Evolutionary conservation across 2,113 vertebrate genomes (phyloP).

Genomic region (Serinus canaria): DNA sequence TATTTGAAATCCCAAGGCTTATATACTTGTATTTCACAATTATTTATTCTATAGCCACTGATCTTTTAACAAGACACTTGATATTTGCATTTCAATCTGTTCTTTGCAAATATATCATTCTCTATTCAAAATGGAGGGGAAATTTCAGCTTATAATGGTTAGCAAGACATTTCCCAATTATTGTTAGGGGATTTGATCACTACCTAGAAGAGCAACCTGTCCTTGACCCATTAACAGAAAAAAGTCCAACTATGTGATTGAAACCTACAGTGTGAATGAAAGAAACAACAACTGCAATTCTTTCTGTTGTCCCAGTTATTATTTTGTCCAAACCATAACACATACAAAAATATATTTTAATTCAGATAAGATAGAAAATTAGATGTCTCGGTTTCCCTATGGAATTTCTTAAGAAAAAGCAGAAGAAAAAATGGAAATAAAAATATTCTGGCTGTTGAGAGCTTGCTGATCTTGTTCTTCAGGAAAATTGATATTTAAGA

Average conservation of each 20-base stretch:
- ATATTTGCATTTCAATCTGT: background rate
- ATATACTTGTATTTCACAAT: background rate
- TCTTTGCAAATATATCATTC: background rate
- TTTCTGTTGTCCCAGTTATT: background rate
- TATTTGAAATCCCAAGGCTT: background rate
- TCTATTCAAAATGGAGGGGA: background rate
- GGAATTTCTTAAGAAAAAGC: background rate
- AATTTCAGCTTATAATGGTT: background rate
- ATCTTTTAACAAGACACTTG: background rate
- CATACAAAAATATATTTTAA: background rate
- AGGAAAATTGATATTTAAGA: background rate
- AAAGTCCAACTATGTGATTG: background rate
- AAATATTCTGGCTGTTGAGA: background rate
- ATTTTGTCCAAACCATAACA: background rate
- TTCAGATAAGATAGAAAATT: background rate
- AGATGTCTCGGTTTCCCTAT: background rate
- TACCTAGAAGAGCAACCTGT: background rate
- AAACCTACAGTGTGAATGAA: background rate
- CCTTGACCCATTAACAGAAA: background rate
- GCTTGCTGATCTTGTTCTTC: background rate
- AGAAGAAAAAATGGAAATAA: background rate
- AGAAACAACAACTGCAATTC: background rate
- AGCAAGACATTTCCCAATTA: background rate
- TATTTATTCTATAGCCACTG: background rate
- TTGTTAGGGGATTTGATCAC: background rate